Base-by-base conservation (phyloP, 1,140 invertebrate genomes). In the Idris sp. region DNA sequence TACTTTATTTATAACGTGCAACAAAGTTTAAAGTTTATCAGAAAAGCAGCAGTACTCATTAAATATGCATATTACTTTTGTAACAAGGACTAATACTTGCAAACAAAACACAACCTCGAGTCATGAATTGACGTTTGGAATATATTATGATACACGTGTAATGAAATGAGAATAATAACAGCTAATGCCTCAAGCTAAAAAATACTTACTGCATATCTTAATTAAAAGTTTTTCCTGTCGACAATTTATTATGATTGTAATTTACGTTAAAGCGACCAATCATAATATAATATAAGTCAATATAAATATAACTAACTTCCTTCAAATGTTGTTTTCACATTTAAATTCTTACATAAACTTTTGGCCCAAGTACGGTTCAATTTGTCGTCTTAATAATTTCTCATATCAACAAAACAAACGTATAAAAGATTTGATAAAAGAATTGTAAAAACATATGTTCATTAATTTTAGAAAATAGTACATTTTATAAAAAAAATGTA, bases 211-310 rank as follows among this genome's bases (percentile, higher is more conserved):
- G 19, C 6, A 13, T 13, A 14, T 28, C n/a, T 46, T 40, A 43
- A 38, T 46, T 53, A 26, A 53, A 65, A 53, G 61, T 61, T 58
- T 49, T 33, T 36, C 28, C 40, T 35, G 41, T n/a, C 31, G 28
- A 8, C 51, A 36, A 51, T 43, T 54, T 72, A 76, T 75, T 77
- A 85, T 85, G 83, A 84, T 81, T 81, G 83, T 87, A 87, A 85
- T 86, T 86, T 85, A 84, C 85, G 72, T 80, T 77, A 78, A 54
- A 81, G 81, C 68, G 75, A 75, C 80, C 85, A 84, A 85, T 87
- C 85, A 86, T 86, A 85, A 86, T 85, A 85, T 86, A 65, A 77
- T 77, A 65, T 53, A 72, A 61, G 65, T 41, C 31, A 31, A 51
- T 48, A 36, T 22, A 59, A 30, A 30, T 9, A 30, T 9, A 30